A percentile compares a stretch with the other conserved stretches of the same genome.
These are phyloP conservation scores for Phyllotreta striolata DNA, from an alignment of 2,888 invertebrate genomes.

Conservation along the genomic window DNA sequence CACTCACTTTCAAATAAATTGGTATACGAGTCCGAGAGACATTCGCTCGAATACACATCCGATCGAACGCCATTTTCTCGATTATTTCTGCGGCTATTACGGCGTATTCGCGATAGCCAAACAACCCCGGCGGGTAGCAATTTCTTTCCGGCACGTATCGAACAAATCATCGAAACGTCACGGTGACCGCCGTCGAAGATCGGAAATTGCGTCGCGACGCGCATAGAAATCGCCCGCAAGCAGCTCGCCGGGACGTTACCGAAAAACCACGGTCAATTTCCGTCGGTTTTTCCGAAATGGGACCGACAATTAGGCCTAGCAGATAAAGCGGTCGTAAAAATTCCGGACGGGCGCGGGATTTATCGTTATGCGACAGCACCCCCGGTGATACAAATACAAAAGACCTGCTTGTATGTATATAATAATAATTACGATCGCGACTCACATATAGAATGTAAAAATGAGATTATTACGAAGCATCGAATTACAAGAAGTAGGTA, in stretches of 20 bases:
- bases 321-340: slow-evolving; percentile 41
- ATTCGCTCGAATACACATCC: no score
- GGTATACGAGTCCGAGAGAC: no score
- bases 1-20: no score
- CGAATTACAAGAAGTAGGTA: no score
- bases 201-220: slow-evolving; percentile 55
- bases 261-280: slow-evolving; percentile 56
- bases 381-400: no score
- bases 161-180: slow-evolving; percentile 60
- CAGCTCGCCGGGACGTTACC: slow-evolving; percentile 59
- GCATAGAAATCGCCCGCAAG: slow-evolving; percentile 61
- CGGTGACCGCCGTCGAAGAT: slow-evolving; percentile 56
- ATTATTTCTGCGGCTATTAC: neutral
- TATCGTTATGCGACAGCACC: slow-evolving; percentile 12
- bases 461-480: no score
- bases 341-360: slow-evolving; percentile 35
- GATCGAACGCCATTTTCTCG: no score
- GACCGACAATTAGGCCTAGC: slow-evolving; percentile 44
- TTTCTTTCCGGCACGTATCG: slow-evolving; percentile 52
- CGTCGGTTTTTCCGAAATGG: slow-evolving; percentile 58
- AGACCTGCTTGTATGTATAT: no score
- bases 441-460: no score
- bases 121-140: slow-evolving; percentile 9
- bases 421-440: no score
- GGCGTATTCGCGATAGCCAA: neutral